These are phyloP conservation scores for Lasioglossum malachurum DNA, from an alignment of 2,888 invertebrate species.

Conservation along the genomic window DNA sequence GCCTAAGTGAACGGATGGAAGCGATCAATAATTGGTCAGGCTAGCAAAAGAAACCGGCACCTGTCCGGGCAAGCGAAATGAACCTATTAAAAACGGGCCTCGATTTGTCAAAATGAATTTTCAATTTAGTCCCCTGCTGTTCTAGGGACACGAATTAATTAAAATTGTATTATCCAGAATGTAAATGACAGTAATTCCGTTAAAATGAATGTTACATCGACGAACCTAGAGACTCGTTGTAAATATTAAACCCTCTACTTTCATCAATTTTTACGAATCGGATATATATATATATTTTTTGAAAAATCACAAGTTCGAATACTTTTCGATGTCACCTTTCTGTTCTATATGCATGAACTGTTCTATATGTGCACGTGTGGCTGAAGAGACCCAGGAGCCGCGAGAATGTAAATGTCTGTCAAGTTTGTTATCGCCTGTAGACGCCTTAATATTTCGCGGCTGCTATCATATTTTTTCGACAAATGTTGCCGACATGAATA, in stretches of 20 bases:
- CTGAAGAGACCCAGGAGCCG: not conserved
- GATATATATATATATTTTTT: not conserved
- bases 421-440: constrained; percentile 7
- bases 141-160: not conserved
- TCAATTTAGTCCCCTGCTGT: not conserved
- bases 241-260: not conserved
- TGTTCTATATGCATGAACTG: not conserved
- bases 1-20: not conserved
- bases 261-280: too few species aligned
- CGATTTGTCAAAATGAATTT: not conserved
- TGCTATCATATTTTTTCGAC: constrained; percentile 40
- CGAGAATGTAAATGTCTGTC: not conserved
- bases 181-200: not conserved
- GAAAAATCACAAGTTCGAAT: not conserved
- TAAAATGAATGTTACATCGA: not conserved
- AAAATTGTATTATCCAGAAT: not conserved
- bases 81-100: not conserved
- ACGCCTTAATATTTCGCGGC: constrained; percentile 4
- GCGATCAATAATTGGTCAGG: constrained; percentile 1
- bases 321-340: not conserved
- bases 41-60: not conserved
- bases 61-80: not conserved
- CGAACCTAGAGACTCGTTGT: not conserved
- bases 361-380: not conserved
- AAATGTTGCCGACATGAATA: constrained; percentile 49